Base-by-base conservation (phyloP, 53 echinoderm and acorn worm species). In the Mesocentrotus franciscanus region DNA sequence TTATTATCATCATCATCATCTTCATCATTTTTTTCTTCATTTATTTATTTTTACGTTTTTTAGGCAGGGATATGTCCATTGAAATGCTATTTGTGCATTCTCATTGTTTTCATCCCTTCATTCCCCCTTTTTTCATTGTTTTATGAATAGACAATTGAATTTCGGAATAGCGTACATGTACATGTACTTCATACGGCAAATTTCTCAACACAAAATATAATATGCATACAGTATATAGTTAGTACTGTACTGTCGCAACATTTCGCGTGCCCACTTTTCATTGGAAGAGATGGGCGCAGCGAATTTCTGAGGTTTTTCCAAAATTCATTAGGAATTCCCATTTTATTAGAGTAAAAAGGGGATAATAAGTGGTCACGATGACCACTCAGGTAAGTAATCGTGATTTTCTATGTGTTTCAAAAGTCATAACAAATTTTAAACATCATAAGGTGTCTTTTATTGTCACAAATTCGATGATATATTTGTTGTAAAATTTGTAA, bases 341-440 rank as follows among this genome's bases (percentile, higher is more conserved):
- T 58, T 58, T 90, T 27, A 90, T 90, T 90, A 90, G 29, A 29
- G 90, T 56, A 87, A 32, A 90, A 90, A 30, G 27, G 29, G 60
- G 59, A 60, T 60, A 60, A 60, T 92, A 39, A 32, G 92, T 66
- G 92, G 90, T 92, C 92, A 92, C 33, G 68, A 92, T 92, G 92
- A 92, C 92, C 92, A 92, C 92, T 70, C 92, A 92, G 92, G 92
- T 92, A 68, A 92, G 62, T 24, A 17, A 70, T 90, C 42, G 20
- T 36, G 81, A 81, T 39, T 81, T 81, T 20, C 7, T 42, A 20
- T 17, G 36, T 42, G 81, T 81, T 36, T 4, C 20, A 8, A 33
- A 81, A 8, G 42, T 18, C 18, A 20, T 81, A 1, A 81, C 18
- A 17, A 81, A 27, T 42, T 17, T 14, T 81, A 18, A 33, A 42